Evolutionary conservation across 2,113 vertebrate species (phyloP).

Genomic region (Verasper variegatus): DNA sequence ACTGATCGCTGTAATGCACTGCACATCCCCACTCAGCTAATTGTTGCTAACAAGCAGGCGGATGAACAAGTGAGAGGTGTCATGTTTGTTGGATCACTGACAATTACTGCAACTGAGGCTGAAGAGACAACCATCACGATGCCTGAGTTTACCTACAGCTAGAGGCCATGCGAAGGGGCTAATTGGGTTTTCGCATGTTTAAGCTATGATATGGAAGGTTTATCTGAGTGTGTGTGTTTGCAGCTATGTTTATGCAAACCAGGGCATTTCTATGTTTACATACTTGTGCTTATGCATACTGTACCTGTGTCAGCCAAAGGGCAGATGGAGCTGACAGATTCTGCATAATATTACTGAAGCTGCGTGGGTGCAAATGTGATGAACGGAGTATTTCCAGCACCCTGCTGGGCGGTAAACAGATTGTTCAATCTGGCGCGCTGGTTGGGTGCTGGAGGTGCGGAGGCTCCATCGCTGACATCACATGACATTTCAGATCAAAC

Average conservation of each 20-base stretch:
- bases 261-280: slow-evolving; percentile 15
- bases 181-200: not conserved
- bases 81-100: slow-evolving; percentile 1
- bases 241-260: not conserved
- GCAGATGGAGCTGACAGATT: slow-evolving; percentile 42
- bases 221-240: not conserved
- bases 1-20: not conserved
- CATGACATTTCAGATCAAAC: slow-evolving; percentile 43
- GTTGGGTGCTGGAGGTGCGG: slow-evolving; percentile 45
- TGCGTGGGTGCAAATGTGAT: slow-evolving; percentile 60
- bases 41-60: slow-evolving; percentile 13
- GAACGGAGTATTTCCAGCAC: slow-evolving; percentile 19
- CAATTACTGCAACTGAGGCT: slow-evolving; percentile 14
- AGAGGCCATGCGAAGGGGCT: not conserved
- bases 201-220: not conserved
- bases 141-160: too few relatives aligned
- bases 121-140: not conserved
- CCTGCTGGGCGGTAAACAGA: slow-evolving; percentile 67
- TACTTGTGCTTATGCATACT: slow-evolving; percentile 45
- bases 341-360: slow-evolving; percentile 31
- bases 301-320: slow-evolving; percentile 35
- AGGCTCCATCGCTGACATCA: slow-evolving; percentile 12
- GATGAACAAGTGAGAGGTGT: slow-evolving; percentile 17
- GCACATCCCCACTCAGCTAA: not conserved
- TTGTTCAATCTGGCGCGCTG: slow-evolving; percentile 55